These are phyloP conservation scores for Struthio camelus DNA, from an alignment of 2,113 vertebrate genomes.

Conservation along the genomic window DNA sequence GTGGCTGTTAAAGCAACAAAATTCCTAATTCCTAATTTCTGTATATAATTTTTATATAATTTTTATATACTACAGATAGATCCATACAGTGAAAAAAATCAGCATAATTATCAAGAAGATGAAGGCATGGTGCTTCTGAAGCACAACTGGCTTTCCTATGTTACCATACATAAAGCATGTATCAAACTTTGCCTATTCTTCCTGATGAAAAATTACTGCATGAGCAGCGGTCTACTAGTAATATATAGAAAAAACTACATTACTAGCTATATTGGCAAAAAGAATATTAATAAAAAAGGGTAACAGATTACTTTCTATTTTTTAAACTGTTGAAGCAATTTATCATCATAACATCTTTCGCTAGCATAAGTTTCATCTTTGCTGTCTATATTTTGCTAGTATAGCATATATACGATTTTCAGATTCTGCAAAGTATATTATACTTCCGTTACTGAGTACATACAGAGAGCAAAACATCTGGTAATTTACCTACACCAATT, in stretches of 20 bases:
- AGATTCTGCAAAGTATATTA: not conserved
- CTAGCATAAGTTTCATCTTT: not conserved
- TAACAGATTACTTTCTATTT: not conserved
- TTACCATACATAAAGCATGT: not conserved
- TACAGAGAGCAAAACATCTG: not conserved
- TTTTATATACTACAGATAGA: not conserved
- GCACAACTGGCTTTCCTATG: not conserved
- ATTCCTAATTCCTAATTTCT: not conserved
- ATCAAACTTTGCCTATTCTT: not conserved
- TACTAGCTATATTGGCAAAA: not conserved
- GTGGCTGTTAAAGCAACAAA: not conserved
- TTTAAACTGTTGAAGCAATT: not conserved
- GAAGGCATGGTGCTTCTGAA: not conserved
- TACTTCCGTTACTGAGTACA: not conserved
- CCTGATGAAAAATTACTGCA: not conserved
- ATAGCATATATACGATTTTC: not conserved
- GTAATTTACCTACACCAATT: not conserved
- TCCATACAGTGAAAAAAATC: not conserved
- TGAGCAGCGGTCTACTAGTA: not conserved
- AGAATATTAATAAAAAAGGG: not conserved
- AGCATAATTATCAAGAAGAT: not conserved
- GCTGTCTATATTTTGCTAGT: not conserved
- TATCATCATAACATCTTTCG: not conserved
- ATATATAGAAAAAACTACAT: not conserved
- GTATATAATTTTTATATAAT: too few relatives aligned